Evolutionary conservation across 92 coral and sea anemone species (phyloP).

Genomic region (Parazoanthus swiftii): DNA sequence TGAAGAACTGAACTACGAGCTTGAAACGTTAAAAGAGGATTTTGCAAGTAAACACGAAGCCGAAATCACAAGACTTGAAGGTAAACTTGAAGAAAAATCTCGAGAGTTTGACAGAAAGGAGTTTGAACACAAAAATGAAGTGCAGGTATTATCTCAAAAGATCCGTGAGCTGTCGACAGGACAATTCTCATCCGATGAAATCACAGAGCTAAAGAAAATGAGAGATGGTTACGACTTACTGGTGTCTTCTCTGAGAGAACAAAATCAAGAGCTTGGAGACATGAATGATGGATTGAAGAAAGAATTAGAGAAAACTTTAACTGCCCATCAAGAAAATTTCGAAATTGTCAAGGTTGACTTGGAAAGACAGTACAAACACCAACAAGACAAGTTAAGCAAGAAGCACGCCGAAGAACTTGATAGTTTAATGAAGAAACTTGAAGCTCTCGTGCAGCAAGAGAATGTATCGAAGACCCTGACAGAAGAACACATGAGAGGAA

Average conservation of each 20-base stretch:
- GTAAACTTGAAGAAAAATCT: slow-evolving; percentile 49
- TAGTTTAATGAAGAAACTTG: slow-evolving; percentile 69
- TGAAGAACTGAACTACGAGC: slow-evolving; percentile 60
- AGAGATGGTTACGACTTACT: slow-evolving; percentile 54
- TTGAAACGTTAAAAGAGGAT: slow-evolving; percentile 43
- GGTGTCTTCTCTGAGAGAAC: slow-evolving; percentile 63
- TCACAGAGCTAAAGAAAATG: slow-evolving; percentile 37
- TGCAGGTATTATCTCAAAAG: slow-evolving; percentile 48
- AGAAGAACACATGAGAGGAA: slow-evolving; percentile 82
- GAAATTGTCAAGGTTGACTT: slow-evolving; percentile 61
- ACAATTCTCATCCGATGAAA: slow-evolving; percentile 19
- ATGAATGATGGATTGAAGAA: slow-evolving; percentile 59
- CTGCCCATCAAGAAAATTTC: slow-evolving; percentile 59
- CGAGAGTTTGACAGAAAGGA: slow-evolving; percentile 56
- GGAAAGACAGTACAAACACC: slow-evolving; percentile 63
- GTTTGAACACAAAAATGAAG: slow-evolving; percentile 50
- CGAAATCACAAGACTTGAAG: slow-evolving; percentile 50
- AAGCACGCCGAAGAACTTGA: slow-evolving; percentile 71
- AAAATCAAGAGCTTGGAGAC: slow-evolving; percentile 66
- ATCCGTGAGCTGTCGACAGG: slow-evolving; percentile 49
- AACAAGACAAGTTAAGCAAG: slow-evolving; percentile 65
- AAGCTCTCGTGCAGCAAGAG: slow-evolving; percentile 72
- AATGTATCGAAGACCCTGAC: slow-evolving; percentile 78
- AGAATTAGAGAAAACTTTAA: slow-evolving; percentile 48
- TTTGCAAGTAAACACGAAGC: slow-evolving; percentile 48